Percentiles rank a stretch among this genome's conserved stretches.
These are phyloP conservation scores for Spicauda simplicius DNA, from an alignment of 2,888 invertebrate species.

Conservation along the genomic window DNA sequence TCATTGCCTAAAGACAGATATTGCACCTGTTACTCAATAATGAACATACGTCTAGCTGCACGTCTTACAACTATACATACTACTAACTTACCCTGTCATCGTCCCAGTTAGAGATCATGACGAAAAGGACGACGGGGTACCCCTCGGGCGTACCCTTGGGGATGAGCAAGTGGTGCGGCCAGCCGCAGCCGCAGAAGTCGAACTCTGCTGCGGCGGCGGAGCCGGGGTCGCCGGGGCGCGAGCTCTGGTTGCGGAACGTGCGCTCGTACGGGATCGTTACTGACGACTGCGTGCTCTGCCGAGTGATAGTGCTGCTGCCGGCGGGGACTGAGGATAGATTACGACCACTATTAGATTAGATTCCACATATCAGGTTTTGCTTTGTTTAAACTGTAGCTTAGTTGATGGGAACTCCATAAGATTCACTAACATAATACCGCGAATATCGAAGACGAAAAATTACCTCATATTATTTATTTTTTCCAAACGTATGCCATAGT, in stretches of 20 bases:
- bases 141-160: constrained; percentile 89
- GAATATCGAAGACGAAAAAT: too few species aligned
- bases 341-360: not conserved
- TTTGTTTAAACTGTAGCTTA: too few species aligned
- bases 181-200: constrained; percentile 95
- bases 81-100: constrained; percentile 85
- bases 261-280: constrained; percentile 93
- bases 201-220: constrained; percentile 82
- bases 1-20: too few species aligned
- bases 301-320: constrained; percentile 87
- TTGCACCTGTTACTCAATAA: too few species aligned
- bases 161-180: constrained; percentile 93
- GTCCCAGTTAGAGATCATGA: constrained; percentile 90
- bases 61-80: not conserved
- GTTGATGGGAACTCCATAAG: too few species aligned
- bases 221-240: constrained; percentile 84
- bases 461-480: too few species aligned
- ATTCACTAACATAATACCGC: too few species aligned
- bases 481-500: too few species aligned
- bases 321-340: constrained; percentile 82
- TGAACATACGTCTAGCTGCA: too few species aligned
- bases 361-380: too few species aligned
- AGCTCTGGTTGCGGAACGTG: constrained; percentile 89
- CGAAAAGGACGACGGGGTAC: constrained; percentile 88
- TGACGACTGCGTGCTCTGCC: constrained; percentile 88